Conservation (phyloP, 2,797 vertebrate species). For the Poeciliopsis paucimaculata region DNA sequence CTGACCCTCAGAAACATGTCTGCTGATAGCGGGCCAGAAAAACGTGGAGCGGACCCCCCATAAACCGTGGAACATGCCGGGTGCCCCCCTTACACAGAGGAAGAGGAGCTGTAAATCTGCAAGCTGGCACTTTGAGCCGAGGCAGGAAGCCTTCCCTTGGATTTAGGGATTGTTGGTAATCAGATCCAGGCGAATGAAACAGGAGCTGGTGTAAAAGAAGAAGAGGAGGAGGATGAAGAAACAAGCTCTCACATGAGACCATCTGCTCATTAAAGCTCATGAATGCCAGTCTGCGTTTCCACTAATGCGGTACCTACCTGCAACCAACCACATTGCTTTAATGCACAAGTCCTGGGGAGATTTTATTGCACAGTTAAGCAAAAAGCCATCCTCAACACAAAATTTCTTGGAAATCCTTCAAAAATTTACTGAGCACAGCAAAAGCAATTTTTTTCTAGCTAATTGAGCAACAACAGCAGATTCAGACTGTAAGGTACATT, state of each 20-base stretch:
- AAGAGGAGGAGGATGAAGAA: slow-evolving; percentile 22
- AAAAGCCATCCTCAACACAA: neutral
- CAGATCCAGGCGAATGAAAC: slow-evolving; percentile 61
- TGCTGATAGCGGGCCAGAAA: slow-evolving; percentile 1
- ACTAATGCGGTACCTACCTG: slow-evolving; percentile 36
- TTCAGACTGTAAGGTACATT: neutral
- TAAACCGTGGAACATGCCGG: slow-evolving; percentile 51
- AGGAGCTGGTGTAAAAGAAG: slow-evolving; percentile 32
- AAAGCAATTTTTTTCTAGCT: slow-evolving; percentile 4
- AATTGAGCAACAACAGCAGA: slow-evolving; percentile 25
- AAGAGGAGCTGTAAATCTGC: slow-evolving; percentile 63
- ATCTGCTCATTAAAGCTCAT: slow-evolving; percentile 57
- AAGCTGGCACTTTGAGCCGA: slow-evolving; percentile 56
- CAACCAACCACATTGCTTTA: slow-evolving; percentile 23
- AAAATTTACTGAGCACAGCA: neutral
- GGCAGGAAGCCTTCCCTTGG: slow-evolving; percentile 58
- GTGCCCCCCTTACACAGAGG: slow-evolving; percentile 19
- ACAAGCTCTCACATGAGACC: slow-evolving; percentile 30
- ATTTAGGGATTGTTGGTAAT: slow-evolving; percentile 71
- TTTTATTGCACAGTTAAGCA: slow-evolving; percentile 26
- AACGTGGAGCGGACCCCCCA: slow-evolving; percentile 33
- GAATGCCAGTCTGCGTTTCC: slow-evolving; percentile 44
- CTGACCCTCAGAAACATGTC: slow-evolving; percentile 7
- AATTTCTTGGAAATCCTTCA: slow-evolving; percentile 31
- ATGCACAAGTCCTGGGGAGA: slow-evolving; percentile 2